Evolutionary conservation across 2,888 invertebrate species (phyloP).

Genomic region (Tetragonisca angustula): DNA sequence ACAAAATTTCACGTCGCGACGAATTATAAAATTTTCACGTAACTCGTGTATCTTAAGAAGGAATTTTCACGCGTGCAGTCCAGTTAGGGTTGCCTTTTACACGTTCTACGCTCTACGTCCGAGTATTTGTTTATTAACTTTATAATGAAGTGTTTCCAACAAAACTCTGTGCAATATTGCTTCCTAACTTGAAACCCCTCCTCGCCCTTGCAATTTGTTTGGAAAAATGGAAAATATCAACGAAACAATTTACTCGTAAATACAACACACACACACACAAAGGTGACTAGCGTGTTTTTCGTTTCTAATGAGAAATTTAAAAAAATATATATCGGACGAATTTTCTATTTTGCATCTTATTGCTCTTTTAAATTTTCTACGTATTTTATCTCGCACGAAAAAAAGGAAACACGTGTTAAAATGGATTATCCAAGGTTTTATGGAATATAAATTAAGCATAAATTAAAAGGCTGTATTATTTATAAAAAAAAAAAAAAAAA

Average conservation of each 20-base stretch:
- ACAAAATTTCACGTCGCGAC: not conserved
- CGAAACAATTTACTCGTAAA: not conserved
- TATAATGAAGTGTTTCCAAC: not conserved
- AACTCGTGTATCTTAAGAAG: no score
- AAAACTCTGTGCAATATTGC: not conserved
- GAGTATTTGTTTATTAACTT: not conserved
- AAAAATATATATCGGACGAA: no score
- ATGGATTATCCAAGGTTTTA: no score
- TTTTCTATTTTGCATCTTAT: not conserved
- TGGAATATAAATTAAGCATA: no score
- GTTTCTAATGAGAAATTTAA: no score
- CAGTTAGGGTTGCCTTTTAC: not conserved
- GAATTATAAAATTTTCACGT: not conserved
- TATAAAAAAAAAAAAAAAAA: no score
- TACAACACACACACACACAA: no score
- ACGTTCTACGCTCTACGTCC: not conserved
- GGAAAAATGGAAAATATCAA: constrained; percentile 2
- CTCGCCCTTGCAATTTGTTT: not conserved
- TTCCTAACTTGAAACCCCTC: not conserved
- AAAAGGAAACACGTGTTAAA: not conserved
- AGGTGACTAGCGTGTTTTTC: no score
- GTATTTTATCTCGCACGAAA: not conserved
- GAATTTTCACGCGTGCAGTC: no score
- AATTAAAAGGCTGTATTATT: no score
- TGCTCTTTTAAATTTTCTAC: not conserved